These are phyloP conservation scores for Drosophila kepulauana DNA, from an alignment of 1,140 invertebrate species.

Conservation along the genomic window DNA sequence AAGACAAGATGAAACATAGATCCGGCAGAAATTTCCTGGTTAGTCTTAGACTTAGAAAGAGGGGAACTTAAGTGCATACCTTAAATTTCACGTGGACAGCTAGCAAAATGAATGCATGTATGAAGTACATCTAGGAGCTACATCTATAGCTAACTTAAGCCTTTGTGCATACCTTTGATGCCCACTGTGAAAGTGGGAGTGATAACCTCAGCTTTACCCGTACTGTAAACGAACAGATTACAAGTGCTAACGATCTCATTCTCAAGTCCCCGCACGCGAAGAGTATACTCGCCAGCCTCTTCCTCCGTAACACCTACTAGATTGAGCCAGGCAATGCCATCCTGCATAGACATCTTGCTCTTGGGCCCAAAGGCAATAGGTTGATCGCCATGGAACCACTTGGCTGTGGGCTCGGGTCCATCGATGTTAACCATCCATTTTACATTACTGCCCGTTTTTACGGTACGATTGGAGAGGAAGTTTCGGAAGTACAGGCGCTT, in stretches of 20 bases:
- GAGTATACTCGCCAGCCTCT: constrained; percentile 88
- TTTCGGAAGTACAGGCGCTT: constrained; percentile 90
- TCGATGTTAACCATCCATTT: constrained; percentile 91
- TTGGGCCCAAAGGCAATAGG: constrained; percentile 84
- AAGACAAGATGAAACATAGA: constrained; percentile 53
- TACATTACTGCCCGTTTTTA: constrained; percentile 87
- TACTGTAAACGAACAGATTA: constrained; percentile 78
- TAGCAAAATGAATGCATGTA: constrained; percentile 7
- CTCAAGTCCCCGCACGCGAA: constrained; percentile 87
- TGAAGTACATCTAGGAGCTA: neutral
- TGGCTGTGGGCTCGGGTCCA: constrained; percentile 89
- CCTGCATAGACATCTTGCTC: constrained; percentile 86
- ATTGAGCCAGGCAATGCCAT: constrained; percentile 89
- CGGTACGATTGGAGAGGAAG: constrained; percentile 88
- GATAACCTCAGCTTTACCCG: constrained; percentile 66
- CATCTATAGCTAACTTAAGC: neutral
- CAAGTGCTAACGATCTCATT: constrained; percentile 83
- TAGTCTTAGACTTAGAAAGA: constrained; percentile 38
- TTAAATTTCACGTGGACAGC: constrained; percentile 49
- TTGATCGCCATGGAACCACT: constrained; percentile 89
- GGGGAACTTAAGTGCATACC: constrained; percentile 9
- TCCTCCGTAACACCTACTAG: constrained; percentile 86
- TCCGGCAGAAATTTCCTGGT: neutral
- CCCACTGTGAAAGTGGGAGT: constrained; percentile 78
- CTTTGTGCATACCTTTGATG: constrained; percentile 77